phyloP scores from a whole-genome alignment of 30 jellyfish, hydroid and myxozoan species.

The Hydractinia echinata region DNA sequence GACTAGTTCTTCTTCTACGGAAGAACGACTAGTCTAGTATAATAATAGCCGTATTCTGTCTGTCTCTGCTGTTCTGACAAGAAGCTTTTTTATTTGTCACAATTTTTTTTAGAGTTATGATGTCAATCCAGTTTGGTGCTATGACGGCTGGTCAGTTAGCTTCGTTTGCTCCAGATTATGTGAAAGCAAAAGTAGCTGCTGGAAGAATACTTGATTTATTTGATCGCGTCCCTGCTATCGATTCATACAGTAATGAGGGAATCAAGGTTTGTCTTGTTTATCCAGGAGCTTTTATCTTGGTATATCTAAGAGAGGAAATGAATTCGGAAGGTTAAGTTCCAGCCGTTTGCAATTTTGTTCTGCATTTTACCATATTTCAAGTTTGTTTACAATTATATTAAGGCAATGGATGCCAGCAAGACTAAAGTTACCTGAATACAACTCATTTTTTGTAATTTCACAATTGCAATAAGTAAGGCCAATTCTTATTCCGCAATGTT shows the following conservation, averaged over 20 bases:
- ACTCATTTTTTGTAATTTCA: too few relatives aligned
- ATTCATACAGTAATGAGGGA: slow-evolving; percentile 22
- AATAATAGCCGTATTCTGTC: too few relatives aligned
- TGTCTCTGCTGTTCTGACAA: background rate
- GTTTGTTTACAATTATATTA: too few relatives aligned
- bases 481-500: too few relatives aligned
- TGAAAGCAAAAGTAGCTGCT: slow-evolving; percentile 33
- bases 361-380: too few relatives aligned
- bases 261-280: slow-evolving; percentile 31
- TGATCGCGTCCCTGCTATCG: slow-evolving; percentile 29
- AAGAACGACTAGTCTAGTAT: background rate
- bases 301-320: too few relatives aligned
- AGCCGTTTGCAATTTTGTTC: background rate
- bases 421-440: too few relatives aligned
- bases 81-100: background rate
- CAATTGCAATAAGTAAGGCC: too few relatives aligned
- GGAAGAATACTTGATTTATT: slow-evolving; percentile 21
- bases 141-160: slow-evolving; percentile 34
- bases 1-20: background rate
- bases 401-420: too few relatives aligned
- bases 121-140: slow-evolving; percentile 28
- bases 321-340: background rate
- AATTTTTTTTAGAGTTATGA: slow-evolving; percentile 16
- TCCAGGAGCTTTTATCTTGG: background rate
- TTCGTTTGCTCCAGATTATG: slow-evolving; percentile 34